These are phyloP conservation scores for Himantopus leucocephalus DNA, from an alignment of 2,113 vertebrate genomes.

Conservation along the genomic window DNA sequence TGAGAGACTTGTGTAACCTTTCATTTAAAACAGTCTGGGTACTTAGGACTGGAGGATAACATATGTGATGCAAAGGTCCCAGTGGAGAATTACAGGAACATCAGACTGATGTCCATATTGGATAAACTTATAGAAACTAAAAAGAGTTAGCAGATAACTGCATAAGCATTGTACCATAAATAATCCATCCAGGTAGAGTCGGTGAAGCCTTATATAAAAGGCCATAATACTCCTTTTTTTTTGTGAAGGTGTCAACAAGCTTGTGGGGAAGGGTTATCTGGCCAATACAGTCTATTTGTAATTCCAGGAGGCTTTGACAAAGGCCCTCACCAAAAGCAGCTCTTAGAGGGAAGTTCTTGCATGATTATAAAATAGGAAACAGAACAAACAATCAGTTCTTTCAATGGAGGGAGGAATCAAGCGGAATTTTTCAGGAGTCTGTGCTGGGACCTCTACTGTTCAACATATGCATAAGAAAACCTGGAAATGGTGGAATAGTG, in stretches of 20 bases:
- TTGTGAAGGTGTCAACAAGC: not conserved
- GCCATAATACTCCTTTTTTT: not conserved
- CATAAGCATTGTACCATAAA: not conserved
- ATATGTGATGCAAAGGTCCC: not conserved
- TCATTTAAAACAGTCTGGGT: not conserved
- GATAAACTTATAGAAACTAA: not conserved
- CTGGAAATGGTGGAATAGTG: not conserved
- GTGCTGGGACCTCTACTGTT: not conserved
- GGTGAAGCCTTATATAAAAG: not conserved
- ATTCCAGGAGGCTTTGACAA: not conserved
- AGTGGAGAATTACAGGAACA: not conserved
- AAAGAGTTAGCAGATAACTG: not conserved
- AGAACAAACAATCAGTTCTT: not conserved
- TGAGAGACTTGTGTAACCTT: not conserved
- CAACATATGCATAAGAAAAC: not conserved
- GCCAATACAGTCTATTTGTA: not conserved
- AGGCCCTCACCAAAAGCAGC: not conserved
- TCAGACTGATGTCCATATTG: not conserved
- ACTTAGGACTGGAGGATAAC: not conserved
- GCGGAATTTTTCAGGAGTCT: not conserved
- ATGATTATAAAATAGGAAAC: not conserved
- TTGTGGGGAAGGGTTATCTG: not conserved
- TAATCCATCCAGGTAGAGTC: not conserved
- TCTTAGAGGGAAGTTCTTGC: not conserved
- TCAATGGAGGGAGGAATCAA: not conserved